Evolutionary conservation across 2,113 vertebrate genomes (phyloP).

Genomic region (Heliornis fulica): DNA sequence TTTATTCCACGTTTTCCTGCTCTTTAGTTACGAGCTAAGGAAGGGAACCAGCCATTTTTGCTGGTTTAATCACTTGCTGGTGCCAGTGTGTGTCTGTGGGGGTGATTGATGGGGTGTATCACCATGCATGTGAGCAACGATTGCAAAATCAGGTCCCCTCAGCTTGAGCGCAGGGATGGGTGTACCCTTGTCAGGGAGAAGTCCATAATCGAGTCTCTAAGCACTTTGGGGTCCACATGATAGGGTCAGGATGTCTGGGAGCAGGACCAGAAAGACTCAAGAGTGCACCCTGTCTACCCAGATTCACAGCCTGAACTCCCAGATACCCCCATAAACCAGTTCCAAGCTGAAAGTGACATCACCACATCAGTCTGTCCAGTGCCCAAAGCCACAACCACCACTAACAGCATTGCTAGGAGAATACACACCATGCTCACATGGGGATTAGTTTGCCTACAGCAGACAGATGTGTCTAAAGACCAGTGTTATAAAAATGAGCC

Average conservation of each 20-base stretch:
- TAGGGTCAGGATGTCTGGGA: too few relatives aligned
- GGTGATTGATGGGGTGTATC: background rate
- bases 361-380: background rate
- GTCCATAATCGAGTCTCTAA: background rate
- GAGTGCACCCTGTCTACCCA: background rate
- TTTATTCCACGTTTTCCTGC: conserved; percentile 52
- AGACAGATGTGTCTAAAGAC: background rate
- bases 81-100: background rate
- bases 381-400: background rate
- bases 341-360: background rate
- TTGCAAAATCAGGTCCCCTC: background rate
- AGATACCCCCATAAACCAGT: background rate
- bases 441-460: background rate
- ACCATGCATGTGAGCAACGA: background rate
- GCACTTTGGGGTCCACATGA: background rate
- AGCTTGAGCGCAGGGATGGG: background rate
- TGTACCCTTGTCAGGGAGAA: fast-evolving
- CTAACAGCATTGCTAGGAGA: background rate
- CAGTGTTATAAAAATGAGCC: background rate
- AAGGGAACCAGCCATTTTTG: background rate
- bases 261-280: background rate
- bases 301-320: background rate
- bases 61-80: background rate
- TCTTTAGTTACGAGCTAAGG: background rate
- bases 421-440: background rate